Conservation (phyloP, 2,113 vertebrate species). For the Oryzias melastigma region DNA sequence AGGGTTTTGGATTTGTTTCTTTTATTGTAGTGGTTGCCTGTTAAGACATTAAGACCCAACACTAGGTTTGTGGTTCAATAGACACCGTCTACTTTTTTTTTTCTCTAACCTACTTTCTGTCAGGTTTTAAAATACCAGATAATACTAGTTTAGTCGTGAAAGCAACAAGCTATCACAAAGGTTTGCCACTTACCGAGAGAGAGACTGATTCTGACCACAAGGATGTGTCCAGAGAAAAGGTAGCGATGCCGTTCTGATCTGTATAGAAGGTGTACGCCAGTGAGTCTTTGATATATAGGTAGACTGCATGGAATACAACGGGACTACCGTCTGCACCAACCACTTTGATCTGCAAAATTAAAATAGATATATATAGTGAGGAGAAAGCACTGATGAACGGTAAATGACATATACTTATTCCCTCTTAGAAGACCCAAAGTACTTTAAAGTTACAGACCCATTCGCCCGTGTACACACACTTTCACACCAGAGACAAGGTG, state of each 20-base stretch:
- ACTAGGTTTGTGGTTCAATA: no score
- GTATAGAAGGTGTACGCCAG: constrained; percentile 36
- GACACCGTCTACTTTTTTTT: no score
- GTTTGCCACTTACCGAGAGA: constrained; percentile 48
- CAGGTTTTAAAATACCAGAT: no score
- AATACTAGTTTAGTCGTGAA: not conserved
- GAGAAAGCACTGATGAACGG: no score
- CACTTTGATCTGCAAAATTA: constrained; percentile 60
- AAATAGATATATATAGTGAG: no score
- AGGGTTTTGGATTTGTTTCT: fast-evolving
- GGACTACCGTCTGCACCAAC: constrained; percentile 32
- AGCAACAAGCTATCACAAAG: not conserved
- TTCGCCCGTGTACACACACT: no score
- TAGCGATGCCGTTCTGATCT: constrained; percentile 52
- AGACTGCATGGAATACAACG: constrained; percentile 39
- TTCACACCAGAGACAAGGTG: no score
- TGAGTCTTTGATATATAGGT: constrained; percentile 1
- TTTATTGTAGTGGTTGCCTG: constrained; percentile 34
- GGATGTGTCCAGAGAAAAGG: constrained; percentile 67
- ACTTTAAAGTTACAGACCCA: no score
- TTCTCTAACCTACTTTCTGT: no score
- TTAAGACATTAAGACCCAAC: constrained; percentile 9
- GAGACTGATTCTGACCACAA: constrained; percentile 24
- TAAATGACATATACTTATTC: no score
- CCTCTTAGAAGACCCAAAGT: no score